Conservation (phyloP, 2,888 invertebrate genomes). For the Crossocerus cetratus region DNA sequence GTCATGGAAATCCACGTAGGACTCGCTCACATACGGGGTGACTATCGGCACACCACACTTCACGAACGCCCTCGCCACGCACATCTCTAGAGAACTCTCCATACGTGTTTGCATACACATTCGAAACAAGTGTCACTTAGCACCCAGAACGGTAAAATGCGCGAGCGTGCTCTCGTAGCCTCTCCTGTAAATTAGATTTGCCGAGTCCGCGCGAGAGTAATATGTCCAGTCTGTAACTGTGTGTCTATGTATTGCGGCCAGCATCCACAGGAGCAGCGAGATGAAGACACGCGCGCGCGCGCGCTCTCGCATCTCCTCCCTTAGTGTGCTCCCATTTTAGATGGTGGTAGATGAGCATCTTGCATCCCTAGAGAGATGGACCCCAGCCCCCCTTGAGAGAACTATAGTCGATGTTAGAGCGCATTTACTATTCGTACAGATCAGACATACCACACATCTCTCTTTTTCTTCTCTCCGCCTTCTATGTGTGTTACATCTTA, state of each 20-base stretch:
- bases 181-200: constrained; percentile 33
- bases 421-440: constrained; percentile 13
- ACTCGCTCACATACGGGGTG: too few species aligned
- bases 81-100: constrained; percentile 16
- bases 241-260: constrained; percentile 18
- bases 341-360: constrained; percentile 61
- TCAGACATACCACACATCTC: constrained; percentile 5
- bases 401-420: constrained; percentile 44
- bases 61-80: not conserved
- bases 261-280: not conserved
- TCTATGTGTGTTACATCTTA: not conserved
- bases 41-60: not conserved
- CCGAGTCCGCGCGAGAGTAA: constrained; percentile 42
- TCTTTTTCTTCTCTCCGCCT: not conserved
- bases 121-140: too few species aligned
- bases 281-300: constrained; percentile 2
- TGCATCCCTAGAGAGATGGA: constrained; percentile 52
- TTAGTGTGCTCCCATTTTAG: constrained; percentile 49
- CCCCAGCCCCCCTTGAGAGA: constrained; percentile 20
- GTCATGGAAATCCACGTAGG: too few species aligned
- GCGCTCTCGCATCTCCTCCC: constrained; percentile 25
- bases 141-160: too few species aligned
- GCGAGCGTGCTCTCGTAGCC: constrained; percentile 20
- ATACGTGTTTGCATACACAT: constrained; percentile 27
- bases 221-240: constrained; percentile 29